phyloP scores from a whole-genome alignment of 1,140 invertebrate genomes.

The Cotesia typhae region DNA sequence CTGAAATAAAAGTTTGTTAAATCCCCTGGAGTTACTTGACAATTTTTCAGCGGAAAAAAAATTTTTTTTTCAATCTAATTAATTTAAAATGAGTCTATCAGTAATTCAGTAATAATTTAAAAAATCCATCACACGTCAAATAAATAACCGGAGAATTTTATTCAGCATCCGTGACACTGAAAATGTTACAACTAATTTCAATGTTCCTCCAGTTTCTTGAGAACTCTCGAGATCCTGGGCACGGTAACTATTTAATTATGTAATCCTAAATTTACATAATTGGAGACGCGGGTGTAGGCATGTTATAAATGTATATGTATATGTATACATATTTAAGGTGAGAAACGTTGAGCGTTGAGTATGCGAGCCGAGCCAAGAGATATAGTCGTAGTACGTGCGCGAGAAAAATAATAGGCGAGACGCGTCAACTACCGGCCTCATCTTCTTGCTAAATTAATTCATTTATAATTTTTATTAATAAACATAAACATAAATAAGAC shows the following conservation, averaged over 20 bases:
- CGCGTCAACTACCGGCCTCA: background rate
- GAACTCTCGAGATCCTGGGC: conserved; percentile 11
- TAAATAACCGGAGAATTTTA: background rate
- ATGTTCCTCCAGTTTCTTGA: conserved; percentile 21
- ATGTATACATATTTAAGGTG: conserved; percentile 8
- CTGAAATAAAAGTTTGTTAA: no score
- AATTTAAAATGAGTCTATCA: background rate
- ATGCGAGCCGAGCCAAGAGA: background rate
- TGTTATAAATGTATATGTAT: background rate
- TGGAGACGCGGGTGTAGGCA: conserved; percentile 39
- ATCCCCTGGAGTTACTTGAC: no score
- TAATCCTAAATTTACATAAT: conserved; percentile 56
- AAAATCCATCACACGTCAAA: background rate
- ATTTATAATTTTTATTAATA: no score
- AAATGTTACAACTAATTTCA: conserved; percentile 32
- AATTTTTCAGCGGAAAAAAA: no score
- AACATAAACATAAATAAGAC: no score
- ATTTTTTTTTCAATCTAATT: no score
- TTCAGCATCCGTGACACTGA: conserved; percentile 3
- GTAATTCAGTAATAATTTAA: background rate
- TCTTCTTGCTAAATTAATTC: conserved; percentile 11
- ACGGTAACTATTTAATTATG: conserved; percentile 55
- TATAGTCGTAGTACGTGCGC: conserved; percentile 10
- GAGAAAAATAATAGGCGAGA: conserved; percentile 27
- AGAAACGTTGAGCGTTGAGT: conserved; percentile 19